Percentiles rank a stretch among this genome's conserved stretches.
Evolutionary conservation across 2,113 vertebrate genomes (phyloP).

Genomic region (Halcyon malimbica): DNA sequence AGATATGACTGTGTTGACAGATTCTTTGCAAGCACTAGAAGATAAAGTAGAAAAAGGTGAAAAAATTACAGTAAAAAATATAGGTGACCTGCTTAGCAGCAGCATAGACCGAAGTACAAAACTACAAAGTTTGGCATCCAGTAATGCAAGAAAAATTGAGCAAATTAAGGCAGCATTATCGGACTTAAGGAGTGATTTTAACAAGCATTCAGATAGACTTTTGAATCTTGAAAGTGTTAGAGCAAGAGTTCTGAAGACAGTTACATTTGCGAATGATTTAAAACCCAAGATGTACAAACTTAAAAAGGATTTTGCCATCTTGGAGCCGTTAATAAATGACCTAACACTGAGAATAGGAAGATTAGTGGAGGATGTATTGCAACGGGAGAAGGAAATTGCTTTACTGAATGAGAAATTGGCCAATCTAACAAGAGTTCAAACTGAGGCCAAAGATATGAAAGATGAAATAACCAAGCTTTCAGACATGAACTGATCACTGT

Average conservation of each 20-base stretch:
- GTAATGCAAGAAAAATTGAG: slow-evolving; percentile 79
- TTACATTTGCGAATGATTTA: slow-evolving; percentile 89
- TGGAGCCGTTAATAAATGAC: slow-evolving; percentile 87
- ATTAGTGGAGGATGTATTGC: slow-evolving; percentile 82
- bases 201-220: slow-evolving; percentile 75
- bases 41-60: slow-evolving; percentile 81
- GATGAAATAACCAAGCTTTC: slow-evolving; percentile 77
- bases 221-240: slow-evolving; percentile 85
- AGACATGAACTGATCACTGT: slow-evolving; percentile 50
- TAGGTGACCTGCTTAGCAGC: slow-evolving; percentile 84
- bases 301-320: slow-evolving; percentile 81
- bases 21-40: slow-evolving; percentile 80
- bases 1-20: slow-evolving; percentile 80
- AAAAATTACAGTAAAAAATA: slow-evolving; percentile 79
- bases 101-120: slow-evolving; percentile 87
- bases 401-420: slow-evolving; percentile 82
- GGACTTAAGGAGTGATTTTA: slow-evolving; percentile 77
- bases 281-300: slow-evolving; percentile 89
- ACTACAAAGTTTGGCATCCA: slow-evolving; percentile 79
- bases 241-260: slow-evolving; percentile 84
- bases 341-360: slow-evolving; percentile 87
- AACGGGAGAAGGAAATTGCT: slow-evolving; percentile 80
- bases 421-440: slow-evolving; percentile 78
- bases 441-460: slow-evolving; percentile 71
- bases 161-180: slow-evolving; percentile 71